phyloP scores from a whole-genome alignment of 1,140 invertebrate genomes.

The Bombus sylvicola region DNA sequence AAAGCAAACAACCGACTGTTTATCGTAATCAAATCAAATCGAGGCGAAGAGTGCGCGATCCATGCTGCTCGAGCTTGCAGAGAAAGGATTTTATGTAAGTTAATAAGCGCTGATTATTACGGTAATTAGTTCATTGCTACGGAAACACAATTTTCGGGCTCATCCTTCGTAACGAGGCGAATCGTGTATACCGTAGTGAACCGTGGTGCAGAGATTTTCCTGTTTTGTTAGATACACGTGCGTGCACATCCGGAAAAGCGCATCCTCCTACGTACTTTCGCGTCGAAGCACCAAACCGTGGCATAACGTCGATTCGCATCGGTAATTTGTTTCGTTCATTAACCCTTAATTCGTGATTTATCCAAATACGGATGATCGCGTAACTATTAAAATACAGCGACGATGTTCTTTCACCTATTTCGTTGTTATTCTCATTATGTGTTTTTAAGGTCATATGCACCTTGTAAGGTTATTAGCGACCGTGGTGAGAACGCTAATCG shows the following conservation, averaged over 20 bases:
- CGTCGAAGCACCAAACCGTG: neutral
- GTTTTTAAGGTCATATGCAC: too few species aligned
- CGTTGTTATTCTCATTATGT: too few species aligned
- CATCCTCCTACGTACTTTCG: conserved; percentile 3
- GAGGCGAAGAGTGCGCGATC: neutral
- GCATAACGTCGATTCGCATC: neutral
- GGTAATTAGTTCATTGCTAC: conserved; percentile 10
- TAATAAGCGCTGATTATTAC: conserved; percentile 14
- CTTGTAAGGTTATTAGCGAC: too few species aligned
- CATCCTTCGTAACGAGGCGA: conserved; percentile 31
- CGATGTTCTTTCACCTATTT: neutral
- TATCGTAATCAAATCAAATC: neutral
- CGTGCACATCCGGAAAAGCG: conserved; percentile 26
- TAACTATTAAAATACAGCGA: neutral
- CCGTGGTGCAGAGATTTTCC: conserved; percentile 11
- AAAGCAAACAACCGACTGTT: neutral
- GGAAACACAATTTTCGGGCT: conserved; percentile 38
- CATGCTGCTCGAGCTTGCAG: neutral
- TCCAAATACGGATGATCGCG: neutral
- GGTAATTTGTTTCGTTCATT: neutral
- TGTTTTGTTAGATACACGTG: conserved; percentile 11
- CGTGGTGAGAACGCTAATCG: too few species aligned
- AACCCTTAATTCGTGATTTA: neutral
- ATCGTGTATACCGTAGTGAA: conserved; percentile 11
- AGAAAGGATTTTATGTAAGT: conserved; percentile 27